phyloP scores from a whole-genome alignment of 35 echinoderm and acorn worm genomes.

The Patiria miniata region DNA sequence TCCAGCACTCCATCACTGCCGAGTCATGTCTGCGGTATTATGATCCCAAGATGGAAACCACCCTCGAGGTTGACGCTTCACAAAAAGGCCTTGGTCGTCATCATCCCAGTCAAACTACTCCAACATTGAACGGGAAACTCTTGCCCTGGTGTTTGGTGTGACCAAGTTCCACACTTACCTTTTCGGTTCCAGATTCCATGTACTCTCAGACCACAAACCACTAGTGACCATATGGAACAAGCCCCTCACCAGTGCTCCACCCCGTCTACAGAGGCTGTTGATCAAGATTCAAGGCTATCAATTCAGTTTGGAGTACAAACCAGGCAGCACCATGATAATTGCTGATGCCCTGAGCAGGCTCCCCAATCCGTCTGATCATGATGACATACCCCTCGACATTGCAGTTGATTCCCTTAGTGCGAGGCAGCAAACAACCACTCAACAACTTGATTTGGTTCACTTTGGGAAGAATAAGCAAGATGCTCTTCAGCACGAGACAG shows the following conservation, averaged over 20 bases:
- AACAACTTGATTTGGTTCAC: not conserved
- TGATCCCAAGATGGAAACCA: constrained; percentile 36
- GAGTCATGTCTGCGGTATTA: constrained; percentile 55
- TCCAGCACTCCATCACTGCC: constrained; percentile 33
- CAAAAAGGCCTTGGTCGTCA: constrained; percentile 54
- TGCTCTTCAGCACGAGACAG: constrained; percentile 28
- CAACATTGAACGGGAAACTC: constrained; percentile 45
- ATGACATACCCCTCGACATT: not conserved
- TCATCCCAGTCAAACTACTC: not conserved
- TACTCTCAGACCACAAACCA: constrained; percentile 65
- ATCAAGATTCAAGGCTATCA: constrained; percentile 58
- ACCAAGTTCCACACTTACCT: constrained; percentile 54
- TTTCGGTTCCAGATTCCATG: constrained; percentile 21
- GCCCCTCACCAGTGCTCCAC: constrained; percentile 33
- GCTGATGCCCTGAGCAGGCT: constrained; percentile 57
- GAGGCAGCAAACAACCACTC: not conserved
- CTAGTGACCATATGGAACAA: constrained; percentile 55
- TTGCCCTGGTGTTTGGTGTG: constrained; percentile 50
- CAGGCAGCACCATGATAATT: constrained; percentile 48
- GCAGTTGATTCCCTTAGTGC: not conserved
- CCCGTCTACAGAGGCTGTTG: constrained; percentile 48
- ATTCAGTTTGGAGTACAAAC: constrained; percentile 45
- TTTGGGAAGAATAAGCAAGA: constrained; percentile 3
- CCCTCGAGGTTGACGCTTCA: constrained; percentile 59
- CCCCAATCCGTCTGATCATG: not conserved